Evolutionary conservation across 2,888 invertebrate genomes (phyloP), one percentile per base, ranked within the genome.

Genomic region (Dynastes grantii): DNA sequence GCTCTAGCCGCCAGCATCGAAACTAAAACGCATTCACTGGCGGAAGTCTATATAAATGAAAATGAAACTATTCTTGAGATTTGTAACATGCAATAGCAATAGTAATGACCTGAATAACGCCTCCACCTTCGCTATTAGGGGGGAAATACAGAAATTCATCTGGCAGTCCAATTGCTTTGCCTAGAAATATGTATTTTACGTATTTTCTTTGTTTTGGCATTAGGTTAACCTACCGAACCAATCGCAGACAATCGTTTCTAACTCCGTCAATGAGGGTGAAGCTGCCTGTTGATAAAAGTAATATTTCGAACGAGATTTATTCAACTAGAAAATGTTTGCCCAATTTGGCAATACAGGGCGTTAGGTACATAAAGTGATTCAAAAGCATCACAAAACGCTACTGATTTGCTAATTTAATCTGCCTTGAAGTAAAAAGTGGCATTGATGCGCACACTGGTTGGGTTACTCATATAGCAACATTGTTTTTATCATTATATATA

Each of bases 221-320:
- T n/a, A 49, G 32, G 6, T 55, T 6, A 73, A 67, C 77, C 81
- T 81, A 82, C 82, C 82, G 87, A 98, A 91, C 98, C 98, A 98
- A 89, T 98, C 98, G 83, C 98, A 90, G 84, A 98, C 96, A 82
- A 98, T 96, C 0, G 97, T 97, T 90, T 98, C 98, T 84, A 98
- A 89, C 90, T 98, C 98, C 58, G 98, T 98, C 88, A 97, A 97
- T 1, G 98, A 97, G 1, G 98, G 98, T 90, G 97, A 97, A n/a
- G 98, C 97, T 22, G 98, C 98, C 97, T 97, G 90, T 78, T 91
- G 87, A 78, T 13, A 63, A 70, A 76, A 27, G 29, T 27, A 63
- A 70, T 16, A 37, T 37, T 37, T 37, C 5, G 5, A 4, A 37
- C 3, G 32, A 32, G 4, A 32, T 4, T 32, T 32, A 32, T 32